Base-by-base conservation (phyloP, 2,888 invertebrate genomes). In the Ditula angustiorana region DNA sequence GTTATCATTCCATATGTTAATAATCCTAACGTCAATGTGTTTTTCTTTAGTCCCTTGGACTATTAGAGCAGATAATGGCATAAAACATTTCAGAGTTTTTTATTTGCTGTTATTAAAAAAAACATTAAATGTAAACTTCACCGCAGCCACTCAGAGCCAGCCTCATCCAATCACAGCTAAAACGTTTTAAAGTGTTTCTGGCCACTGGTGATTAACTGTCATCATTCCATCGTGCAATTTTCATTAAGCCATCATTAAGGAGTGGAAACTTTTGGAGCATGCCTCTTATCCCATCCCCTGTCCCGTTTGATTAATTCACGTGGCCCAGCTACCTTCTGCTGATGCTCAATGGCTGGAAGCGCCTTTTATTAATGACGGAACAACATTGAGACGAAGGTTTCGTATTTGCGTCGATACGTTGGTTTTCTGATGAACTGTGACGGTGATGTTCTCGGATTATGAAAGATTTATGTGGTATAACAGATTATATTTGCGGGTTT, bases 171-270 rank as follows among this genome's bases (percentile, higher is more conserved):
- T 59, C 58, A 37, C 19, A 53, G 16, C 21, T 62, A 56, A 46
- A 64, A 26, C 53, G 56, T 58, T 63, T 62, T 65, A 49, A 69
- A 69, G 50, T 59, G 65, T 70, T 73, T 69, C 71, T 69, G 68
- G 61, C 61, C 64, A 35, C 56, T 59, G 68, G 74, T 72, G 76
- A 80, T 82, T 80, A 81, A 79, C 78, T 74, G 77, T 81, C 80
- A 83, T 80, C 80, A 74, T 81, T 78, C 70, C 67, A 69, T 70
- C 67, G 66, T 76, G 76, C 79, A 81, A 85, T 88, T 87, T 87
- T 85, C 87, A 86, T 85, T 81, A 85, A 83, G 80, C 84, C 80
- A 78, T 84, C 86, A 83, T 87, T 86, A 87, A 73, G 76, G 73
- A 77, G 80, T 77, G 74, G 76, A 77, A 86, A 85, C 80, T 88